Evolutionary conservation across 1,140 invertebrate genomes (phyloP).

Genomic region (Pseudomyrmex pallidus): DNA sequence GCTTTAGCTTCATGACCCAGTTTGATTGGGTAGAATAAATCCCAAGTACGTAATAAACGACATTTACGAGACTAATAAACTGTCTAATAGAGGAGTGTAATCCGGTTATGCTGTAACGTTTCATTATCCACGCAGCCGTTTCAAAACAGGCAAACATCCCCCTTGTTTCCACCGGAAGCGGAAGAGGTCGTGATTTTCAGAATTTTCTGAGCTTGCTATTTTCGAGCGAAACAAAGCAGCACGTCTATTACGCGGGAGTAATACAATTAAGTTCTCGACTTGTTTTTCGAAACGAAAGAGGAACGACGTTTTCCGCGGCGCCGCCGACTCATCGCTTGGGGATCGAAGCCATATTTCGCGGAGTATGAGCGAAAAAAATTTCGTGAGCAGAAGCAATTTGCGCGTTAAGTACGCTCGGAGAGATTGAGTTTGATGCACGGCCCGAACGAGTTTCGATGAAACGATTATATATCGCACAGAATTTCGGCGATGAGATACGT

Average conservation of each 20-base stretch:
- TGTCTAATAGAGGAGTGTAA: conserved; percentile 58
- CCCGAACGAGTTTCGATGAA: conserved; percentile 27
- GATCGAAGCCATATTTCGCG: conserved; percentile 40
- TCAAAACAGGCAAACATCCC: conserved; percentile 15
- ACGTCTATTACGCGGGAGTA: conserved; percentile 44
- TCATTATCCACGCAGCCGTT: conserved; percentile 53
- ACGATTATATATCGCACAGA: not conserved
- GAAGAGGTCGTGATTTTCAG: conserved; percentile 54
- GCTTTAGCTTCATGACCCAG: conserved; percentile 4
- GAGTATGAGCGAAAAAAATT: conserved; percentile 38
- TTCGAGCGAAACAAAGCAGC: conserved; percentile 50
- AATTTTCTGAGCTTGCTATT: conserved; percentile 66
- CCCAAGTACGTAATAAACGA: conserved; percentile 53
- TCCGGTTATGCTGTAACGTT: conserved; percentile 55
- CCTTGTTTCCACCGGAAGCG: not conserved
- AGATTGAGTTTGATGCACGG: not conserved
- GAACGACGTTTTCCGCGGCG: conserved; percentile 10
- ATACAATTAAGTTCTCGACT: conserved; percentile 56
- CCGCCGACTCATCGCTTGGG: conserved; percentile 37
- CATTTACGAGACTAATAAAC: conserved; percentile 61
- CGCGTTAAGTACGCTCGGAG: conserved; percentile 19
- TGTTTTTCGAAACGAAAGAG: conserved; percentile 48
- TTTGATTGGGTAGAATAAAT: conserved; percentile 57
- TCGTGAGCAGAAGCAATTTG: conserved; percentile 45
- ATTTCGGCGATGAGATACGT: not conserved